Base-by-base conservation (phyloP, 1,140 invertebrate genomes). In the Cotesia chilonis region DNA sequence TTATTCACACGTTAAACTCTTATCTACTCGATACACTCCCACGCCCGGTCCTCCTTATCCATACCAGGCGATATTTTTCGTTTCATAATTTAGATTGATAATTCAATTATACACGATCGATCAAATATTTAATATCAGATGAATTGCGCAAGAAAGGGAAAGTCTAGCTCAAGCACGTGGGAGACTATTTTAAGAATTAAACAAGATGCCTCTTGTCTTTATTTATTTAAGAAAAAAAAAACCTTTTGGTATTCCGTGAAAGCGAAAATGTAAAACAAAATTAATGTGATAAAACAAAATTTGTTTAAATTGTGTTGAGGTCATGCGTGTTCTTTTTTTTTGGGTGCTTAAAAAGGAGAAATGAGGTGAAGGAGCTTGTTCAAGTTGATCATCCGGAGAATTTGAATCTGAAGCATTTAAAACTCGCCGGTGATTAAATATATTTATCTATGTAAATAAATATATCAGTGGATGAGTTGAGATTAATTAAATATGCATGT, bases 241-340 rank as follows among this genome's bases (percentile, higher is more conserved):
- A 61, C 28, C n/a, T 38, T 38, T 64, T 64, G 35, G 28, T 14
- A 64, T 64, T 64, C 37, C 38, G 61, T 38, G 61, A 64, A 64
- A 64, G 61, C 17, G 69, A 70, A 63, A 63, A 60, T 64, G 41
- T 70, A 28, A 60, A 70, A 28, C 28, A 28, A 28, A 28, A 28
- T 28, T 28, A 28, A 28, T 28, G 41, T 57, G 7, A 70, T 70
- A 35, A 60, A 70, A 55, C 51, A 68, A 52, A 60, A 57, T 57
- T 51, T 59, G 52, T 57, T 69, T 57, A 28, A 28, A 14, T 54
- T n/a, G 7, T 47, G 41, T 47, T 47, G 41, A 47, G 41, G 41
- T 47, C 41, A 7, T 38, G 35, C 7, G 17, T 38, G 35, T 59
- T 36, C 12, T 59, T 68, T 59, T 12, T 37, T 57, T 20, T 36